A percentile compares a stretch with the other conserved stretches of the same genome.
phyloP scores from a whole-genome alignment of 2,113 vertebrate species.

The Semnornis frantzii region DNA sequence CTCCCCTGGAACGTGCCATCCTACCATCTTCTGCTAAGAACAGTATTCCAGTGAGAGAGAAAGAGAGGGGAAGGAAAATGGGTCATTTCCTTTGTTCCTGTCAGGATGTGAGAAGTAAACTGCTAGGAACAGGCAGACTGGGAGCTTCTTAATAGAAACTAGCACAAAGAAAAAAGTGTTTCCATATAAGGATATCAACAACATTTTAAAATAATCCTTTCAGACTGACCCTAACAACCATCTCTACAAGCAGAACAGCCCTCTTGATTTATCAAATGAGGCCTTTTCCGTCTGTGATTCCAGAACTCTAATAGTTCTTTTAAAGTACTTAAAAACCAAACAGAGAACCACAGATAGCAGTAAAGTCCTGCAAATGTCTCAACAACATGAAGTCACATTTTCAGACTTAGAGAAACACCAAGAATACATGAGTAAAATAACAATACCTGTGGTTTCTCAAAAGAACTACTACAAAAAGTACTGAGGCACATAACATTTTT shows the following conservation, averaged over 20 bases:
- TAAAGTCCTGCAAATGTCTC: neutral
- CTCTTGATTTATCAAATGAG: neutral
- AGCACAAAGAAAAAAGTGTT: conserved; percentile 10
- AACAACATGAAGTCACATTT: neutral
- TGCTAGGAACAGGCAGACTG: neutral
- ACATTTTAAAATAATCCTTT: neutral
- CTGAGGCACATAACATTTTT: neutral
- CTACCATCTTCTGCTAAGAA: neutral
- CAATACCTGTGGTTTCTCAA: neutral
- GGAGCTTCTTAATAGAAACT: conserved; percentile 36
- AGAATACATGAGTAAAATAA: neutral
- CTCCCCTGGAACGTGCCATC: neutral
- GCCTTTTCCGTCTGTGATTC: neutral
- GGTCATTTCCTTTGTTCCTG: conserved; percentile 68
- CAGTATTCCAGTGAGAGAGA: neutral
- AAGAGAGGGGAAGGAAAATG: conserved; percentile 62
- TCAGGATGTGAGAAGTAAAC: conserved; percentile 64
- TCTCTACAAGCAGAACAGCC: neutral
- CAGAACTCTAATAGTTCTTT: neutral
- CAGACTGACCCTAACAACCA: neutral
- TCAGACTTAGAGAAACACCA: neutral
- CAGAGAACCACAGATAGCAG: neutral
- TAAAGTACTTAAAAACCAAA: neutral
- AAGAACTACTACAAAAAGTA: neutral
- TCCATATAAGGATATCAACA: conserved; percentile 24